Conservation (phyloP, 2,888 invertebrate species). For the Homarus gammarus region DNA sequence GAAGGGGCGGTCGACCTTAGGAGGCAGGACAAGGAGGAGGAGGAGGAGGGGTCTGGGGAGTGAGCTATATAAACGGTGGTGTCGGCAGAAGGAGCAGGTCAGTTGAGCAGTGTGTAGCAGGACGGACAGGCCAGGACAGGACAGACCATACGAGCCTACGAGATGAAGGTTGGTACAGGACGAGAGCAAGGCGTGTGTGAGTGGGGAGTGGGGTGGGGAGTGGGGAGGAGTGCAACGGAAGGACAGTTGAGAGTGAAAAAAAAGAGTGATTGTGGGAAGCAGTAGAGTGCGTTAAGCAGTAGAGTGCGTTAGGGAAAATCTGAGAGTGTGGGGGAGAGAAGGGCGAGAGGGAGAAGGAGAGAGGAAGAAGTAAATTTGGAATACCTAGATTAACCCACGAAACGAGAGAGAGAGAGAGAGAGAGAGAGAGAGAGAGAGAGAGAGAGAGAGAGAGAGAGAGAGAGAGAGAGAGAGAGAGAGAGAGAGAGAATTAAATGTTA, state of each 20-base stretch:
- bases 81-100: not conserved
- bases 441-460: constrained; percentile 9
- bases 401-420: not conserved
- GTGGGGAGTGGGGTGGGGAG: not conserved
- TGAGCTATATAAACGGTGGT: constrained; percentile 2
- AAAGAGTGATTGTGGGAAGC: too few relatives aligned
- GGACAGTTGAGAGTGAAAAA: not conserved
- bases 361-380: too few relatives aligned
- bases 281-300: too few relatives aligned
- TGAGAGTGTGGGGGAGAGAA: not conserved
- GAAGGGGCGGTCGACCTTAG: not conserved
- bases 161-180: not conserved
- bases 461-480: constrained; percentile 14
- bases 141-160: not conserved
- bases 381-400: too few relatives aligned
- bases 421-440: not conserved
- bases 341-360: not conserved
- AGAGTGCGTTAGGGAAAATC: too few relatives aligned
- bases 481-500: not conserved
- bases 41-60: not conserved
- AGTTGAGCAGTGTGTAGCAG: not conserved
- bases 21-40: not conserved
- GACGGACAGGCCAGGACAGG: not conserved
- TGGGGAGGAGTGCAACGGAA: not conserved
- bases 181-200: not conserved